These are phyloP conservation scores for Megastigmus dorsalis DNA, from an alignment of 2,888 invertebrate species.

Conservation along the genomic window DNA sequence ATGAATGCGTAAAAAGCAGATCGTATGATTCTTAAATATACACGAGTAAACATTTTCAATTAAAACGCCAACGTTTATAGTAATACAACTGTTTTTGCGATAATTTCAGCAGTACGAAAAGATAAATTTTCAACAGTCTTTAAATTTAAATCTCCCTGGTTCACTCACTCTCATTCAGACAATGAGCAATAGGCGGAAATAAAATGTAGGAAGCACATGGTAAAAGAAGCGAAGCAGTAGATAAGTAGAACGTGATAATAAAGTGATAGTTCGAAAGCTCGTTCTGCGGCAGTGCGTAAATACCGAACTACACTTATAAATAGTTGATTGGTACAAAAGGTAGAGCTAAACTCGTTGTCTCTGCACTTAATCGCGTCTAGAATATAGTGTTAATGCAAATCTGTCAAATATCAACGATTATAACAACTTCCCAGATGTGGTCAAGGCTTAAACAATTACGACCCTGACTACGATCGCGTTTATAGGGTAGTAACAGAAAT, in stretches of 20 bases:
- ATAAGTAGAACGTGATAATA: not conserved
- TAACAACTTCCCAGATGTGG: constrained; percentile 16
- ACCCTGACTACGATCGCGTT: constrained; percentile 4
- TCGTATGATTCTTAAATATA: constrained; percentile 13
- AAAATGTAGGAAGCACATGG: constrained; percentile 5
- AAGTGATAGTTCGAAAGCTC: not conserved
- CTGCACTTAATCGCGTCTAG: no score
- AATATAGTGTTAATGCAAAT: not conserved
- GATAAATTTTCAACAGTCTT: not conserved
- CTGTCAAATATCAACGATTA: not conserved
- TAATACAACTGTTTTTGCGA: not conserved
- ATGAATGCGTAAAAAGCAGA: no score
- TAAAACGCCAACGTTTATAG: no score
- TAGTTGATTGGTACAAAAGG: no score
- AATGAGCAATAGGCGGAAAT: constrained; percentile 8
- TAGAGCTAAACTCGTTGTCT: no score
- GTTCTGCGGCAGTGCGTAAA: no score
- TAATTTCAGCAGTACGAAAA: no score
- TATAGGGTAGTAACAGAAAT: constrained; percentile 38
- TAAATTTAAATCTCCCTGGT: not conserved
- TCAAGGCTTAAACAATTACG: constrained; percentile 14
- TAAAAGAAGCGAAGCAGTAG: not conserved
- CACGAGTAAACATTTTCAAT: no score
- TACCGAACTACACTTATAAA: not conserved
- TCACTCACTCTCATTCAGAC: constrained; percentile 20